Base-by-base conservation (phyloP, 1,140 invertebrate species). In the Antheraea mylitta region DNA sequence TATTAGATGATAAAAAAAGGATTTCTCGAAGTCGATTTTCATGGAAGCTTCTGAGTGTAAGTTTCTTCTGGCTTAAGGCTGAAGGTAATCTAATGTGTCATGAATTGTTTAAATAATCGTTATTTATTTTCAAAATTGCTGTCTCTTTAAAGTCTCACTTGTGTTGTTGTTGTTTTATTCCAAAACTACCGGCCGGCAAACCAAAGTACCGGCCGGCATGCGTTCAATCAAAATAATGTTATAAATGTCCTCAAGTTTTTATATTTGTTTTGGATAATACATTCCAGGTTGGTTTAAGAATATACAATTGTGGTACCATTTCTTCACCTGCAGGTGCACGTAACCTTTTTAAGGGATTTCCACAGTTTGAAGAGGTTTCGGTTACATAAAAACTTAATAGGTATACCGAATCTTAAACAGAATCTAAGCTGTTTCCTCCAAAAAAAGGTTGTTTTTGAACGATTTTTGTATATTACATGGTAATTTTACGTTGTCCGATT, bases 151-250 rank as follows among this genome's bases (percentile, higher is more conserved):
- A 11, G 16, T 42, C 38, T 37, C 37, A n/a, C 61, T 16, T 6
- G 16, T 13, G 45, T 63, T 63, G 61, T 63, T 36, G 30, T 63
- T 63, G 13, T 22, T 63, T 16, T 13, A 63, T 70, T 18, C 30
- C 36, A 16, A 18, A 76, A 77, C 73, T 11, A 67, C 77, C 77
- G 77, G 77, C 77, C 72, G 75, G 74, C 67, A 22, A 36, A 16
- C 16, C 16, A 6, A 62, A 45, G 58, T 18, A 70, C 71, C 69
- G 69, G 68, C 67, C 68, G 71, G 71, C 30, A 22, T 66, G 11
- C 3, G 59, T 22, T 9, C 16, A 53, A 16, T 16, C 10, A 53
- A 13, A 53, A 53, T 16, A 53, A 11, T 6, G 9, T 53, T 0
- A 53, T 2, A 53, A 42, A 3, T 42, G 11, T 11, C 11, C 7